Evolutionary conservation across 2,797 vertebrate genomes (phyloP).

Genomic region (Gorsachius magnificus): DNA sequence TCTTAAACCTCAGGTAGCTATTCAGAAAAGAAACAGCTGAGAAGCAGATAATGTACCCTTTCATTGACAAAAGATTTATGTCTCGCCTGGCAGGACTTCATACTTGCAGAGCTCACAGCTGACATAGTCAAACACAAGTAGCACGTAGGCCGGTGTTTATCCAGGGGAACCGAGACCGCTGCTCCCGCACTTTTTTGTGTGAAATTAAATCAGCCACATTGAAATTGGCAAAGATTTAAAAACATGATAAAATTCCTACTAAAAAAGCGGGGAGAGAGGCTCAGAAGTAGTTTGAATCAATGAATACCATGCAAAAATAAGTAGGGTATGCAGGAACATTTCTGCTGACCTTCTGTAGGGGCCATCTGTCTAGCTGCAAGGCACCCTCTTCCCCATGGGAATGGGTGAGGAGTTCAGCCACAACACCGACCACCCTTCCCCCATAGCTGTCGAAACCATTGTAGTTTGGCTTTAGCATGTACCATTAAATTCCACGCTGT

Average conservation of each 20-base stretch:
- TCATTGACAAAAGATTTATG: constrained; percentile 39
- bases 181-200: not conserved
- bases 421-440: not conserved
- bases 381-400: not conserved
- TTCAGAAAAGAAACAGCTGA: constrained; percentile 20
- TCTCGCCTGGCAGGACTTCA: constrained; percentile 3
- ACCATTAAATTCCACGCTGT: not conserved
- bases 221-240: constrained; percentile 38
- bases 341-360: constrained; percentile 17
- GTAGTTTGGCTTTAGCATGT: not conserved
- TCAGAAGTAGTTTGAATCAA: not conserved
- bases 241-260: constrained; percentile 33
- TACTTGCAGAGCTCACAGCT: not conserved
- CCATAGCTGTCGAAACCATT: constrained; percentile 36
- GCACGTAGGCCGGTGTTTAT: not conserved
- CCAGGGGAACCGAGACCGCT: not conserved
- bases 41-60: constrained; percentile 4
- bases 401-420: not conserved
- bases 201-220: constrained; percentile 9
- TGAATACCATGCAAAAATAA: not conserved
- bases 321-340: not conserved
- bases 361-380: not conserved
- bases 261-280: not conserved
- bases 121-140: constrained; percentile 1
- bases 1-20: not conserved